Base-by-base conservation (phyloP, 2,888 invertebrate species). In the Erebia ligea region DNA sequence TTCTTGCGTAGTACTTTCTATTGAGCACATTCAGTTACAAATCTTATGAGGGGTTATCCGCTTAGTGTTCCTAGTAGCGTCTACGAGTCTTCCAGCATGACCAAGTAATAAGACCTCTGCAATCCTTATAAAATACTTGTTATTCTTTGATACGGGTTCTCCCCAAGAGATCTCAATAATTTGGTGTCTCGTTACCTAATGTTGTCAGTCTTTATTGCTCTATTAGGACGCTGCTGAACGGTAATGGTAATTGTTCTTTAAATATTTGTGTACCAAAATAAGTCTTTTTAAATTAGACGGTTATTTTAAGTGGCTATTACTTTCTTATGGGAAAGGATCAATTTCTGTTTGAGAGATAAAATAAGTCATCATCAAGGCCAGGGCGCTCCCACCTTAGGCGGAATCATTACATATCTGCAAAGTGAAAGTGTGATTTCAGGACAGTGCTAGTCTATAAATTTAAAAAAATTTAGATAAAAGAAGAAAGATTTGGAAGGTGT, bases 181-280 rank as follows among this genome's bases (percentile, higher is more conserved):
- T 42, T 82, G 81, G 84, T 67, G 64, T 25, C 34, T 70, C 75
- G 72, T 73, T 64, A 78, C 78, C 75, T 74, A 68, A 78, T 81
- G 82, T 83, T 85, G 84, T 82, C 82, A 80, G 77, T 82, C 78
- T 83, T 83, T 82, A 85, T 81, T 75, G 78, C 81, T 81, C 80
- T 82, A 81, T 85, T 84, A 81, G 80, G 79, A 78, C 69, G 76
- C 74, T 70, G 67, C 68, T 68, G 68, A 58, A 68, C 62, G 72
- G 65, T 75, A 75, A 76, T 75, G 75, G 66, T 66, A 17, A 69
- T 69, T 59, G 54, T 61, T 61, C 42, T 70, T 70, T 66, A 66
- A 66, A 66, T 70, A 70, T 70, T 70, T 68, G 56, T 56, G 56
- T 52, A 17, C 52, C 59, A 52, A 25, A 56, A 50, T 64, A 19